Conservation (phyloP, 2,797 vertebrate species). For the Poecile montanus region DNA sequence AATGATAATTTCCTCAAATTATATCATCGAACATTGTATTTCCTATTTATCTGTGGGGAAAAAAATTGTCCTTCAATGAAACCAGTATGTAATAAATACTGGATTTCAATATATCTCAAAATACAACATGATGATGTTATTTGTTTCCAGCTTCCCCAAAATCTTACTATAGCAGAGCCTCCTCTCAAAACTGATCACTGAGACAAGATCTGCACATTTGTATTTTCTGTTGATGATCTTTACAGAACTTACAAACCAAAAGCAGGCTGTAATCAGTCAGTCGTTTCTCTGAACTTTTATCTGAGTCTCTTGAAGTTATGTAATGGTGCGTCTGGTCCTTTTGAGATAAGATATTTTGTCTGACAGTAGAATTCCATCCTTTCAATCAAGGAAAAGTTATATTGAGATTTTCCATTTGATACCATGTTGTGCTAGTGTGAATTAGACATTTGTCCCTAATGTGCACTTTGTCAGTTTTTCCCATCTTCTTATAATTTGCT, state of each 20-base stretch:
- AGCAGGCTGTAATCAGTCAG: neutral
- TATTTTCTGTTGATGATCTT: slow-evolving; percentile 22
- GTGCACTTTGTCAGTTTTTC: neutral
- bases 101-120: neutral
- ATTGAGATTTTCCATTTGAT: neutral
- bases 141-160: neutral
- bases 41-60: neutral
- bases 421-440: neutral
- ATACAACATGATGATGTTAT: neutral
- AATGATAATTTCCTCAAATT: neutral
- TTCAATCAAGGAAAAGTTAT: neutral
- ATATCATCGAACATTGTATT: neutral
- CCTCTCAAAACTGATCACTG: neutral
- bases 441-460: neutral
- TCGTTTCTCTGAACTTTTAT: slow-evolving; percentile 5
- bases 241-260: neutral
- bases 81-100: neutral
- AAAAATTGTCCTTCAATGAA: neutral
- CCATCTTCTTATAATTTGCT: neutral
- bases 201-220: neutral
- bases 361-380: slow-evolving; percentile 30
- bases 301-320: slow-evolving; percentile 47
- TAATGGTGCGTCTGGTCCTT: slow-evolving; percentile 60
- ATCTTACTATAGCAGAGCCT: neutral
- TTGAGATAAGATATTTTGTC: slow-evolving; percentile 56